Percentiles rank a stretch among this genome's conserved stretches.
phyloP scores from a whole-genome alignment of 2,888 invertebrate genomes.

The Koerneria pararmatus region DNA sequence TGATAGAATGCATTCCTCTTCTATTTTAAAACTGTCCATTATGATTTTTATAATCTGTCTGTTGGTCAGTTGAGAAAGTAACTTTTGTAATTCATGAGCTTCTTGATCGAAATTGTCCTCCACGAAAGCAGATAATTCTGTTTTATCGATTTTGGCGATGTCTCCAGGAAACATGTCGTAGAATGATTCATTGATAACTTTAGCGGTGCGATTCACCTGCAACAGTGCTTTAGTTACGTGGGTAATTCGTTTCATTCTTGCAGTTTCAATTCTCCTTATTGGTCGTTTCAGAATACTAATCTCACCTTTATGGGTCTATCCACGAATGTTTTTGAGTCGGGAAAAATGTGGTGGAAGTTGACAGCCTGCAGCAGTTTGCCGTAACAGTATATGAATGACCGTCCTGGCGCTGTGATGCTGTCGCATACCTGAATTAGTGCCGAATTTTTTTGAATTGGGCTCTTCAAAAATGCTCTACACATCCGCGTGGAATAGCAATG shows the following conservation, averaged over 20 bases:
- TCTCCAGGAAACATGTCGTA: slow-evolving; percentile 34
- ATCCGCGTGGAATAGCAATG: no score
- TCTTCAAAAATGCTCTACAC: no score
- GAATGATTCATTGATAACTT: slow-evolving; percentile 31
- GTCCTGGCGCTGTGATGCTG: slow-evolving; percentile 33
- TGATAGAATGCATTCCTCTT: no score
- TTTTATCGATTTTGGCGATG: slow-evolving; percentile 33
- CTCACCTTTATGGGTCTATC: slow-evolving; percentile 39
- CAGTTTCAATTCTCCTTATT: slow-evolving; percentile 16
- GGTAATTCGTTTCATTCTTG: neutral
- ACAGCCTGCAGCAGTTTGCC: slow-evolving; percentile 53
- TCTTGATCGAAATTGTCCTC: slow-evolving; percentile 50
- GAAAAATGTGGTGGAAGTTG: slow-evolving; percentile 41
- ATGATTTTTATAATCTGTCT: no score
- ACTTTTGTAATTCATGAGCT: slow-evolving; percentile 47
- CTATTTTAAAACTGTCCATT: no score
- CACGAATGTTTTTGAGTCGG: slow-evolving; percentile 43
- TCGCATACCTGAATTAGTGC: slow-evolving; percentile 41
- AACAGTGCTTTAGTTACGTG: neutral
- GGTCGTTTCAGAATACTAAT: no score
- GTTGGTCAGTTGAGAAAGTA: no score
- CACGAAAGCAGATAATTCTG: slow-evolving; percentile 43
- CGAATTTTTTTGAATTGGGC: no score
- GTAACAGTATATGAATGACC: slow-evolving; percentile 49
- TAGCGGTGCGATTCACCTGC: slow-evolving; percentile 31